A percentile compares a stretch with the other conserved stretches of the same genome.
Conservation (phyloP, 2,888 invertebrate species). For the Sthenelais limicola region DNA sequence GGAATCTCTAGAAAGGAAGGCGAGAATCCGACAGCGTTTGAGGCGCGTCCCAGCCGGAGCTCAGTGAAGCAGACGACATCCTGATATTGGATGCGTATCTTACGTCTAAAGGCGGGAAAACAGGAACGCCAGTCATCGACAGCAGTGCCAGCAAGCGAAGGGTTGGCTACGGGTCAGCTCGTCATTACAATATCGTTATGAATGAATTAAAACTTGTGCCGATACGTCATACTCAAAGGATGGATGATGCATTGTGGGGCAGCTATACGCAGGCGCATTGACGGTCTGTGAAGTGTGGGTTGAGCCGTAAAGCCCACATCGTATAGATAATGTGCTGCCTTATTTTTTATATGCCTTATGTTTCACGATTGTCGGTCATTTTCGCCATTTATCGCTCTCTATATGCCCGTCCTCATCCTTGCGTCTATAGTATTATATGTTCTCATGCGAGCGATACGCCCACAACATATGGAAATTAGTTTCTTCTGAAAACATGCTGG, state of each 20-base stretch:
- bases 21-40: too few species aligned
- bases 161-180: slow-evolving; percentile 7
- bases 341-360: too few species aligned
- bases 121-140: too few species aligned
- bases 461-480: too few species aligned
- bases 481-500: too few species aligned
- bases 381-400: too few species aligned
- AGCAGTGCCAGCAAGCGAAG: background rate
- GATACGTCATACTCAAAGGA: background rate
- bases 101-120: too few species aligned
- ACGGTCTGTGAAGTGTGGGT: slow-evolving; percentile 5
- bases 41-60: background rate
- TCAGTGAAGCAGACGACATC: slow-evolving; percentile 19
- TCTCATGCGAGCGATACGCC: too few species aligned
- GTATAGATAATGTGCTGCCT: slow-evolving; percentile 21
- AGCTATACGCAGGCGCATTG: background rate
- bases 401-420: too few species aligned
- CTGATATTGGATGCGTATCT: slow-evolving; percentile 38
- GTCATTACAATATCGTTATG: slow-evolving; percentile 37
- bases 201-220: slow-evolving; percentile 20
- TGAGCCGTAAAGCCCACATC: slow-evolving; percentile 15
- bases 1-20: too few species aligned
- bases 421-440: too few species aligned
- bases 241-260: background rate
- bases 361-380: too few species aligned